phyloP scores from a whole-genome alignment of 2,113 vertebrate species.

The Oxygymnocypris stewartii region DNA sequence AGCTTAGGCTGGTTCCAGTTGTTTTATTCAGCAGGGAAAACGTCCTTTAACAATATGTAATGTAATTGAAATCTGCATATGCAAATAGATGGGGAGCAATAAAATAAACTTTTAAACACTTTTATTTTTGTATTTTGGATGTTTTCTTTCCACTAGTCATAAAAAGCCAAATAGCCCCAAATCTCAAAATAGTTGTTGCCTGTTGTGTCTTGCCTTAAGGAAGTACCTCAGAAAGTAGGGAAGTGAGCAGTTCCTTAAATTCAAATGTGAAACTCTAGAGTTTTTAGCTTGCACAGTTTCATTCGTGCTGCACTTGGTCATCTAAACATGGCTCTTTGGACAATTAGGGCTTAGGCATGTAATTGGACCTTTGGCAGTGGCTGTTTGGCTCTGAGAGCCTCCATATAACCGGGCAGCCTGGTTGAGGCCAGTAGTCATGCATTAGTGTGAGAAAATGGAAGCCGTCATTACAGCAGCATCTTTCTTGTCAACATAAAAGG shows the following conservation, averaged over 20 bases:
- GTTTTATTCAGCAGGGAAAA: neutral
- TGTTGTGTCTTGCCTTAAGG: neutral
- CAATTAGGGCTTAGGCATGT: constrained; percentile 39
- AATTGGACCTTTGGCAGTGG: constrained; percentile 37
- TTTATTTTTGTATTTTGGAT: neutral
- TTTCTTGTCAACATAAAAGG: constrained; percentile 40
- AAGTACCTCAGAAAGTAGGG: neutral
- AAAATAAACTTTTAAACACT: neutral
- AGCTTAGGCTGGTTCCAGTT: no score
- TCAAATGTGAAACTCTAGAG: neutral
- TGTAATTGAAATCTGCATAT: neutral
- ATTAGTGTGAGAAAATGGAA: constrained; percentile 32
- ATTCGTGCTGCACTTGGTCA: neutral
- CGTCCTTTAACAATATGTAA: neutral
- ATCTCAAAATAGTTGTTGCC: neutral
- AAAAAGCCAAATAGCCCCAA: neutral
- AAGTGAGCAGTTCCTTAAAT: constrained; percentile 20
- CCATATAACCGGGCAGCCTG: neutral
- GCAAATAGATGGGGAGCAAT: neutral
- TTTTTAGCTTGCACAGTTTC: neutral
- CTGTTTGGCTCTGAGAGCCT: constrained; percentile 32
- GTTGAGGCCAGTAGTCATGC: constrained; percentile 13
- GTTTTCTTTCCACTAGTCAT: neutral
- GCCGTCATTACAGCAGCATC: constrained; percentile 24
- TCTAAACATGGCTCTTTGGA: constrained; percentile 37